These are phyloP conservation scores for Hippocampus mohnikei DNA, from an alignment of 2,113 vertebrate species.

Conservation along the genomic window DNA sequence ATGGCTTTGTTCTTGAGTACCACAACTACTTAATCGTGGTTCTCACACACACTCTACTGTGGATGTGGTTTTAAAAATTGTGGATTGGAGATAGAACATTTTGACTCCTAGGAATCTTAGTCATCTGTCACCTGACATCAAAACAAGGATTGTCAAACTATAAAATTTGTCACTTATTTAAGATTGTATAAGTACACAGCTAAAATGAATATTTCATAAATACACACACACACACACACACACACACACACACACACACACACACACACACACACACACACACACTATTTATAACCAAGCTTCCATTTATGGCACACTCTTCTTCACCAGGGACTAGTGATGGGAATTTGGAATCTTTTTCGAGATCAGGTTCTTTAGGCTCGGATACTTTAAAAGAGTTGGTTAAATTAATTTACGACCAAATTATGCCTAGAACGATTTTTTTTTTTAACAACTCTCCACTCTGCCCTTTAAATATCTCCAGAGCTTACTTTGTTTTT, in stretches of 20 bases:
- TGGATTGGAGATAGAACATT: slow-evolving; percentile 8
- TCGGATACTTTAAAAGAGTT: no score
- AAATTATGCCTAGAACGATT: no score
- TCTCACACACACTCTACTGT: slow-evolving; percentile 15
- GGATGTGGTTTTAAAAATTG: slow-evolving; percentile 17
- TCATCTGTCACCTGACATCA: slow-evolving; percentile 23
- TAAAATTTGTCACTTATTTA: background rate
- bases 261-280: background rate
- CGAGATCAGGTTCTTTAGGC: no score
- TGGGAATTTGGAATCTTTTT: no score
- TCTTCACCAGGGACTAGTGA: no score
- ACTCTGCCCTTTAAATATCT: no score
- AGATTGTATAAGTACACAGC: background rate
- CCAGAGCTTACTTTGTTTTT: no score
- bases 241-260: background rate
- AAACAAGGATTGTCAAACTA: slow-evolving; percentile 7
- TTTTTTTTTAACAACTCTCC: no score
- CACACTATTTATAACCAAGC: background rate
- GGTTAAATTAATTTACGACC: no score
- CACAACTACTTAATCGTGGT: slow-evolving; percentile 26
- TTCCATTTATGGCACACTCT: no score
- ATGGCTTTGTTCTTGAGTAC: slow-evolving; percentile 52
- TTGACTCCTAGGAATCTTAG: slow-evolving; percentile 2
- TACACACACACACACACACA: background rate
- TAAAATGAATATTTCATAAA: background rate